A percentile compares a stretch with the other conserved stretches of the same genome.
These are phyloP conservation scores for Antheraea mylitta DNA, from an alignment of 1,140 invertebrate species.

Conservation along the genomic window DNA sequence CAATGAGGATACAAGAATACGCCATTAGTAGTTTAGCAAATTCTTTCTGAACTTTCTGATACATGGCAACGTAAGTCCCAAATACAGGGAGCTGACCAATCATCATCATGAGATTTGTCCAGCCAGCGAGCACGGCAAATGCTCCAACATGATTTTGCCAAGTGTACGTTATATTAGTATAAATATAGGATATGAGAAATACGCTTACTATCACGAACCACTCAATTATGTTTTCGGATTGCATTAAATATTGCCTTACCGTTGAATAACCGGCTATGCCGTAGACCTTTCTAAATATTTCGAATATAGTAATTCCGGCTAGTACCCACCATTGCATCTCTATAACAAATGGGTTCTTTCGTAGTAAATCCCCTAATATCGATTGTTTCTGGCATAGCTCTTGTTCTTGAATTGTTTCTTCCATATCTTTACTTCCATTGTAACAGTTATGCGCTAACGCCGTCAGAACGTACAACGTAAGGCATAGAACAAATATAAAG, in stretches of 20 bases:
- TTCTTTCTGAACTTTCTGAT: slow-evolving; percentile 90
- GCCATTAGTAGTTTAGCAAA: slow-evolving; percentile 90
- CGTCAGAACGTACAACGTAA: slow-evolving; percentile 88
- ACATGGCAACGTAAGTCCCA: slow-evolving; percentile 93
- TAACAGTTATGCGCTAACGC: slow-evolving; percentile 89
- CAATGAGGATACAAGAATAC: slow-evolving; percentile 90
- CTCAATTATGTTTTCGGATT: slow-evolving; percentile 91
- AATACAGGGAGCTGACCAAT: slow-evolving; percentile 91
- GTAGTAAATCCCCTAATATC: slow-evolving; percentile 84
- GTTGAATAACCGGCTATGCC: slow-evolving; percentile 88
- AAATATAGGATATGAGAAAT: slow-evolving; percentile 89
- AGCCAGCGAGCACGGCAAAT: slow-evolving; percentile 89
- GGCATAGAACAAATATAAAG: slow-evolving; percentile 87
- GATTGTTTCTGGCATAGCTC: slow-evolving; percentile 87
- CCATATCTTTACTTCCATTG: slow-evolving; percentile 85
- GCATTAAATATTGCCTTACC: slow-evolving; percentile 87
- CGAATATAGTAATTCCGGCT: slow-evolving; percentile 85
- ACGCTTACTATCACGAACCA: slow-evolving; percentile 91
- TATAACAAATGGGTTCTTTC: slow-evolving; percentile 85
- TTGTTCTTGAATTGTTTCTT: slow-evolving; percentile 83
- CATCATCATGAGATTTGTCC: slow-evolving; percentile 93
- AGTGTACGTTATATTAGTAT: slow-evolving; percentile 86
- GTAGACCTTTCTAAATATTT: slow-evolving; percentile 87
- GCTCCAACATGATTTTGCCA: slow-evolving; percentile 92
- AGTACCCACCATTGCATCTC: slow-evolving; percentile 89